Base-by-base conservation (phyloP, 2,888 invertebrate species). In the Micoletzkya japonica region DNA sequence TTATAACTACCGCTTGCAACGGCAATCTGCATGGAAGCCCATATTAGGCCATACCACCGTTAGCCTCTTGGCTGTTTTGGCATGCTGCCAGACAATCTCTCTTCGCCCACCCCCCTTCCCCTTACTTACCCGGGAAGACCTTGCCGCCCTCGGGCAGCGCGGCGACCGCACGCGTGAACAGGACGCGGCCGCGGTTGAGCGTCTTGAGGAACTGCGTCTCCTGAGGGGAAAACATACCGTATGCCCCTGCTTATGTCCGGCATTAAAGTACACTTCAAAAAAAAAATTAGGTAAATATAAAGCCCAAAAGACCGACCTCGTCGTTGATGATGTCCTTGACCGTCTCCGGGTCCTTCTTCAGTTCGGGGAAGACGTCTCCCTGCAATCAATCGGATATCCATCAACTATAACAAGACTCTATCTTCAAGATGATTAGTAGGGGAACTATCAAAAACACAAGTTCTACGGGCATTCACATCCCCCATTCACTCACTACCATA, bases 121-220 rank as follows among this genome's bases (percentile, higher is more conserved):
- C 56, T n/a, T 58, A 30, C 49, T 34, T 52, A 72, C 88, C 95
- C 49, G 96, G 95, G 75, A 97, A 89, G 59, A 90, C 88, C 85
- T 90, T 91, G 4, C 87, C 85, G 1, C 90, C 89, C 63, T 90
- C 90, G 10, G 86, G 86, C 44, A 96, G 88, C 86, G 94, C 94
- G 69, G 90, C 90, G 74, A 97, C 92, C 1, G 95, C 95, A 82
- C 95, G 90, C 86, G 95, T 92, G 14, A 98, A 89, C 56, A 98
- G 88, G 86, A 92, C 92, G 76, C 93, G 90, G 1, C 98, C 98
- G 74, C 96, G 90, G 0, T 90, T 90, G 39, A 99, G 88, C 0
- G 98, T 99, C 88, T 96, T 97, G 77, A 99, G 89, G 87, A 99
- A 99, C 87, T 98, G 98, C 52, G 90, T 89, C 88, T 99, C 98